Percentiles rank a stretch among this genome's conserved stretches.
Conservation (phyloP, 2,888 invertebrate genomes). For the Adelognathus sp. region DNA sequence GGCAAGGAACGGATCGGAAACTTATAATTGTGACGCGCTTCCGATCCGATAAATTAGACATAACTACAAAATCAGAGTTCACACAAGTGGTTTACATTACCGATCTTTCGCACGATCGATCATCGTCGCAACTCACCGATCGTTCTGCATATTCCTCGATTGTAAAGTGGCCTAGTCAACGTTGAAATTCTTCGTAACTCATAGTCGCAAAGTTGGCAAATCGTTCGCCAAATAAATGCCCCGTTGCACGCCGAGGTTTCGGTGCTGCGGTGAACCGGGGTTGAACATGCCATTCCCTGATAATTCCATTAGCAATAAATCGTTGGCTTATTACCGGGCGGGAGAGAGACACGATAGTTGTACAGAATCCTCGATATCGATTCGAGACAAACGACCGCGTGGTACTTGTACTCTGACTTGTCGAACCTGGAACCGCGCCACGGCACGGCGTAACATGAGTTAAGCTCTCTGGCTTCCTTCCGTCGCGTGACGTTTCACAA, state of each 20-base stretch:
- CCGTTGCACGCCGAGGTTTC: background rate
- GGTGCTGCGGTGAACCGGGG: background rate
- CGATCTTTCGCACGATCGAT: background rate
- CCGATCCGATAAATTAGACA: too few relatives aligned
- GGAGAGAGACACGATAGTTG: background rate
- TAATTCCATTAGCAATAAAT: constrained; percentile 55
- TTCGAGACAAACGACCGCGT: constrained; percentile 1
- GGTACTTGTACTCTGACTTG: constrained; percentile 19
- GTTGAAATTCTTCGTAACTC: background rate
- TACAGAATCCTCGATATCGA: constrained; percentile 37
- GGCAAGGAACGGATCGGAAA: too few relatives aligned
- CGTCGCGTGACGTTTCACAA: constrained; percentile 30
- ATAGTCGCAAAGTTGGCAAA: constrained; percentile 43
- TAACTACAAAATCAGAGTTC: too few relatives aligned
- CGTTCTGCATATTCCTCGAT: background rate
- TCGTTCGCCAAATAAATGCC: constrained; percentile 30
- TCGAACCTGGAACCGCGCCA: constrained; percentile 47
- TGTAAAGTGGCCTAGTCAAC: background rate
- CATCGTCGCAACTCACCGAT: background rate
- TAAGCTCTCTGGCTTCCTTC: constrained; percentile 17
- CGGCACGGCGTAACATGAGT: background rate
- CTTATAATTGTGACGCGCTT: too few relatives aligned
- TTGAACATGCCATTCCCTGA: constrained; percentile 15
- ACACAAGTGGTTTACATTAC: too few relatives aligned
- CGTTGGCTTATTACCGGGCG: constrained; percentile 39